Evolutionary conservation across 2,113 vertebrate genomes (phyloP).

Genomic region (Trochalopteron elliotii): DNA sequence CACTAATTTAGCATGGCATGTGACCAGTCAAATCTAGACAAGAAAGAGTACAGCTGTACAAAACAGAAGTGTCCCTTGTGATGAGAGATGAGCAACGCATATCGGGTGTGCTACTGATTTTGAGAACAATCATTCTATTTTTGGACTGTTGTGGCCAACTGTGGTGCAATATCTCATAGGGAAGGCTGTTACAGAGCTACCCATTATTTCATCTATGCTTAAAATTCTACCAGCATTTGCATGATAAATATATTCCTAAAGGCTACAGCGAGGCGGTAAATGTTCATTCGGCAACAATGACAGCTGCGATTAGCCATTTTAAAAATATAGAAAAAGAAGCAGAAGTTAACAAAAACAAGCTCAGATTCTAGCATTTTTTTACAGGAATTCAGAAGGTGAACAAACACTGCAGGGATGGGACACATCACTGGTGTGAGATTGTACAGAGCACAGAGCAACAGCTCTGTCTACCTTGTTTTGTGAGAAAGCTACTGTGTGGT

Average conservation of each 20-base stretch:
- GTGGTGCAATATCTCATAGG: not conserved
- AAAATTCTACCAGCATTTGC: conserved; percentile 45
- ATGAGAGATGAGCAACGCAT: not conserved
- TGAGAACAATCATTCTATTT: conserved; percentile 48
- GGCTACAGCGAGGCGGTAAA: not conserved
- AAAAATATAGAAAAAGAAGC: not conserved
- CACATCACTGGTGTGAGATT: not conserved
- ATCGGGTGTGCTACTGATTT: conserved; percentile 5
- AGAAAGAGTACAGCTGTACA: not conserved
- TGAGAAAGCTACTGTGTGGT: fast-evolving
- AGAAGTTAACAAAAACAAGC: not conserved
- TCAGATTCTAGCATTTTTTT: not conserved
- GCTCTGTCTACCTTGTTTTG: not conserved
- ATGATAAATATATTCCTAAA: conserved; percentile 45
- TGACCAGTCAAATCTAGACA: not conserved
- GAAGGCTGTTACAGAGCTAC: conserved; percentile 17
- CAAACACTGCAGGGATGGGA: not conserved
- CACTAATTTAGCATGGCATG: not conserved
- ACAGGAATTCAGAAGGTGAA: not conserved
- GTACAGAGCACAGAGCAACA: not conserved
- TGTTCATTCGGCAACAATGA: conserved; percentile 5
- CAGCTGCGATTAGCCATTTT: conserved; percentile 11
- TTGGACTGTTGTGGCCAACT: conserved; percentile 20
- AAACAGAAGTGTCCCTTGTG: conserved; percentile 26
- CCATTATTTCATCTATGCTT: conserved; percentile 45